Conservation (phyloP, 2,797 vertebrate genomes). For the Macroramphosus scolopax region DNA sequence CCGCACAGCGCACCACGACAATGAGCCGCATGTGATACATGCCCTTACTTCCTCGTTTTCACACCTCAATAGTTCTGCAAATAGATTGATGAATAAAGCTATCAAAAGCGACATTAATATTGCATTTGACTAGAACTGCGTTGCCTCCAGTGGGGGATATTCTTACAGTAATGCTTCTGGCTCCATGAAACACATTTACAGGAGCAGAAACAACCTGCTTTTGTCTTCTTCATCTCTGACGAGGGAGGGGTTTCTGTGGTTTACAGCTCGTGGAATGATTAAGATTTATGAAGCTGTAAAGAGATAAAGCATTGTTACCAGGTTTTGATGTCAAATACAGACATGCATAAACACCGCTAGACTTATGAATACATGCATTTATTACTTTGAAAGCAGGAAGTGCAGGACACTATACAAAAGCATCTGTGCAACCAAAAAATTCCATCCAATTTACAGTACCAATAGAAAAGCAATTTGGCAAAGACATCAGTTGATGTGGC, state of each 20-base stretch:
- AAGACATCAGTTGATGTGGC: conserved; percentile 53
- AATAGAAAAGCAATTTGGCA: conserved; percentile 60
- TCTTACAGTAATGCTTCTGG: not conserved
- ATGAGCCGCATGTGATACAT: conserved; percentile 6
- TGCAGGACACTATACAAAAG: conserved; percentile 23
- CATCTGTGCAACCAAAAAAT: too few species aligned
- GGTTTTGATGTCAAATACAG: conserved; percentile 31
- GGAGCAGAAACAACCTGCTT: conserved; percentile 1
- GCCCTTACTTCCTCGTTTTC: conserved; percentile 15
- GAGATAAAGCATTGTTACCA: conserved; percentile 25
- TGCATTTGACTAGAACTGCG: conserved; percentile 9
- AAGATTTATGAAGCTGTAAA: conserved; percentile 49
- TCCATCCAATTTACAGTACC: too few species aligned
- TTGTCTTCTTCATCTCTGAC: conserved; percentile 1
- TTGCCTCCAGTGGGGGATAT: conserved; percentile 13
- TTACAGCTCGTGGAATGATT: conserved; percentile 43
- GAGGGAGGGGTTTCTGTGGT: too few species aligned
- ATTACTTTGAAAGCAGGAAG: conserved; percentile 50
- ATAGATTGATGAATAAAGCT: conserved; percentile 39
- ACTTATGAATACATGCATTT: conserved; percentile 25
- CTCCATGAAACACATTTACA: conserved; percentile 5
- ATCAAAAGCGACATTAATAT: conserved; percentile 34
- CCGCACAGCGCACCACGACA: conserved; percentile 22
- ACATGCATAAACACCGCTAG: too few species aligned
- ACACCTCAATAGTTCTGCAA: conserved; percentile 26